Evolutionary conservation across 30 jellyfish, hydroid and myxozoan species (phyloP).

Genomic region (Cassiopea xamachana): DNA sequence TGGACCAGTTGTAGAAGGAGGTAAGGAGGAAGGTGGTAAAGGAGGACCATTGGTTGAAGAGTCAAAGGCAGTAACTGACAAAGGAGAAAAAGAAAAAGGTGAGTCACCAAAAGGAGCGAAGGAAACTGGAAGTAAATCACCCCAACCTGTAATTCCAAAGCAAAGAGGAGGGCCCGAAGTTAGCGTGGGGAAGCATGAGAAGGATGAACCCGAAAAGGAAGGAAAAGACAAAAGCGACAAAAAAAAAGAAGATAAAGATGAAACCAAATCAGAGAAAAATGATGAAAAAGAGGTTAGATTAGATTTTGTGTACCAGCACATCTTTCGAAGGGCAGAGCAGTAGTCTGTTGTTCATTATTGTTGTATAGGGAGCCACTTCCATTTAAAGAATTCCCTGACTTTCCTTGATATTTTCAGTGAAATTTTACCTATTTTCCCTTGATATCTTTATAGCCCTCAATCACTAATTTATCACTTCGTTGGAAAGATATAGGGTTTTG

Average conservation of each 20-base stretch:
- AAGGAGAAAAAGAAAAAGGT: constrained; percentile 53
- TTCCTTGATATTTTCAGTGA: too few species aligned
- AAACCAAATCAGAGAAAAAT: background rate
- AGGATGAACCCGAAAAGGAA: constrained; percentile 7
- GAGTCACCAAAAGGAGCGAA: constrained; percentile 76
- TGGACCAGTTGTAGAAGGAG: constrained; percentile 77
- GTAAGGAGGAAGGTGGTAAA: constrained; percentile 83
- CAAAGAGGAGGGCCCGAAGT: constrained; percentile 90
- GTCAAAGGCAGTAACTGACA: constrained; percentile 52
- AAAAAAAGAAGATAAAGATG: constrained; percentile 2
- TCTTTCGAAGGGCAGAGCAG: background rate
- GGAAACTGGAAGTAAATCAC: constrained; percentile 41
- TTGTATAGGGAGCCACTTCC: too few species aligned
- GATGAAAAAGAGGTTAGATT: background rate
- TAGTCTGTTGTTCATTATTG: too few species aligned
- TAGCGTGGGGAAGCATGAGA: constrained; percentile 60
- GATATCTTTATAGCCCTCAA: too few species aligned
- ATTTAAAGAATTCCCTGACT: too few species aligned
- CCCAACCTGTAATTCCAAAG: constrained; percentile 76
- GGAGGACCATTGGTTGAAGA: constrained; percentile 86
- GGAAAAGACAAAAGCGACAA: constrained; percentile 11
- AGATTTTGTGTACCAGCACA: background rate
- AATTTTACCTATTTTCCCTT: too few species aligned
- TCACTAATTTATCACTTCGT: too few species aligned
- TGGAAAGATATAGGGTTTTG: too few species aligned